Evolutionary conservation across 2,888 invertebrate species (phyloP).

Genomic region (Ornithoptera alexandrae): DNA sequence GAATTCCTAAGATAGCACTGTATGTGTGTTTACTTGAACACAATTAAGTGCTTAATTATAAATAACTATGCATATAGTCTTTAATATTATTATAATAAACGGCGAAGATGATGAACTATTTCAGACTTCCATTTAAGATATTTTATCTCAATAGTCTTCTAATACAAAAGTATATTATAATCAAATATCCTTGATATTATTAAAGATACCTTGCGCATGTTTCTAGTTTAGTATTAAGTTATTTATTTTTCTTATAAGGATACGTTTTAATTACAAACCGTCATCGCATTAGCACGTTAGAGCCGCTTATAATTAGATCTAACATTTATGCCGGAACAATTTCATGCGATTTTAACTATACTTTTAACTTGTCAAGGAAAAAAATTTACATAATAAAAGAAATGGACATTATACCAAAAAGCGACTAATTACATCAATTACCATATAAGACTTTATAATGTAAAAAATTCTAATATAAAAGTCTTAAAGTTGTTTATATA

Average conservation of each 20-base stretch:
- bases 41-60: not conserved
- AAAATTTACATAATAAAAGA: not conserved
- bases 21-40: not conserved
- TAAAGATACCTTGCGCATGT: not conserved
- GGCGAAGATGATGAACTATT: too few relatives aligned
- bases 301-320: conserved; percentile 21
- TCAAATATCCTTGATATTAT: not conserved
- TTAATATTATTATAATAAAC: too few relatives aligned
- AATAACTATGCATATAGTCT: too few relatives aligned
- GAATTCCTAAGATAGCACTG: conserved; percentile 27
- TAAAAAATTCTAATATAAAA: too few relatives aligned
- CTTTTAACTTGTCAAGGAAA: not conserved
- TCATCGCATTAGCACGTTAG: conserved; percentile 20
- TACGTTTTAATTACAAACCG: conserved; percentile 24
- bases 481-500: too few relatives aligned
- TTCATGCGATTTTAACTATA: not conserved
- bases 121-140: too few relatives aligned
- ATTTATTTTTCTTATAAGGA: conserved; percentile 21
- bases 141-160: too few relatives aligned
- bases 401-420: not conserved
- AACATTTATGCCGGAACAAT: conserved; percentile 21
- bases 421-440: not conserved
- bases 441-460: not conserved
- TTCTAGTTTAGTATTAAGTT: conserved; percentile 4
- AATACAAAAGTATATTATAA: not conserved